Percentiles rank a stretch among this genome's conserved stretches.
These are phyloP conservation scores for Hippocampus zosterae DNA, from an alignment of 2,113 vertebrate genomes.

Conservation along the genomic window DNA sequence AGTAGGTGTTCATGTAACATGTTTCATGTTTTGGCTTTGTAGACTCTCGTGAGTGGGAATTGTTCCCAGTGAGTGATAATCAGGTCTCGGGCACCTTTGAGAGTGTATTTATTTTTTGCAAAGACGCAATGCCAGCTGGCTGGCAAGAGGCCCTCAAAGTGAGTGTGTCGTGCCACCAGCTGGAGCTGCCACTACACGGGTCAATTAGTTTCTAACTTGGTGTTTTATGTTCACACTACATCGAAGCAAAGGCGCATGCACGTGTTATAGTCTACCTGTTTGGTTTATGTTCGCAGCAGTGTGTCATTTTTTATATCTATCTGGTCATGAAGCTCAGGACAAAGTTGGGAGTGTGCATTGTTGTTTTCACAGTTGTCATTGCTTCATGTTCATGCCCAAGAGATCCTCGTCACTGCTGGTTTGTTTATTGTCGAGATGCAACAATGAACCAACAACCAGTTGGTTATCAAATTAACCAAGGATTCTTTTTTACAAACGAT, in stretches of 20 bases:
- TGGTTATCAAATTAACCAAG: too few relatives aligned
- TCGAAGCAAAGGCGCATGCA: constrained; percentile 7
- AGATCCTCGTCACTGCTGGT: not conserved
- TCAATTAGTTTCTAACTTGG: constrained; percentile 50
- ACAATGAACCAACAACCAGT: too few relatives aligned
- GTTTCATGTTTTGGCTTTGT: constrained; percentile 23
- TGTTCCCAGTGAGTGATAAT: constrained; percentile 42
- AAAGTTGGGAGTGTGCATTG: constrained; percentile 34
- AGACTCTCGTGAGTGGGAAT: constrained; percentile 23
- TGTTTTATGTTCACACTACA: constrained; percentile 34
- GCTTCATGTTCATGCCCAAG: constrained; percentile 7
- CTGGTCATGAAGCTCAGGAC: constrained; percentile 32
- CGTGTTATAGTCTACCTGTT: constrained; percentile 6
- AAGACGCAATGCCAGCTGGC: constrained; percentile 50
- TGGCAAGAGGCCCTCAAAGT: constrained; percentile 41
- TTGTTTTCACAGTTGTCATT: constrained; percentile 26
- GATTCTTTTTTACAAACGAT: too few relatives aligned
- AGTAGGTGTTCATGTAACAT: constrained; percentile 31
- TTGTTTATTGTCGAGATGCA: not conserved
- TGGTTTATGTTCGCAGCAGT: constrained; percentile 13
- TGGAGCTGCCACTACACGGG: constrained; percentile 51
- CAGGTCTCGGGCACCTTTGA: constrained; percentile 39
- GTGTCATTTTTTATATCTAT: constrained; percentile 37
- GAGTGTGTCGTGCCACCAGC: constrained; percentile 40
- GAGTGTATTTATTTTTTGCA: constrained; percentile 14